Evolutionary conservation across 2,888 invertebrate genomes (phyloP).

Genomic region (Polylopha cassiicola): DNA sequence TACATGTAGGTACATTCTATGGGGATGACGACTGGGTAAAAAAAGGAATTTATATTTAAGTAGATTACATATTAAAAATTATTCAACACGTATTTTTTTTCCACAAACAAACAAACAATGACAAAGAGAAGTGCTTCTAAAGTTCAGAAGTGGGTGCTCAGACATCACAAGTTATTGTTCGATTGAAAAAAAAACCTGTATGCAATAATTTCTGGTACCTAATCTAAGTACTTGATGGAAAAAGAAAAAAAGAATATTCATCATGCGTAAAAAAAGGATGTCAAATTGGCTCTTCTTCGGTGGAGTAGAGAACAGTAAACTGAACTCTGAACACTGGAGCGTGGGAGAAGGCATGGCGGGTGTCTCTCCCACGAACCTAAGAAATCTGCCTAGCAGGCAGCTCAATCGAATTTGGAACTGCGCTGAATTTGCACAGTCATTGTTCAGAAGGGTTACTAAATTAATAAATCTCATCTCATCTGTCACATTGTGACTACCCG

Average conservation of each 20-base stretch:
- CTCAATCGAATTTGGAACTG: slow-evolving; percentile 37
- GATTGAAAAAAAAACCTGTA: too few relatives aligned
- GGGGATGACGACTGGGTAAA: too few relatives aligned
- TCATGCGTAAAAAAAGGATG: slow-evolving; percentile 41
- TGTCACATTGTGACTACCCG: slow-evolving; percentile 50
- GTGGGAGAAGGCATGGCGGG: slow-evolving; percentile 45
- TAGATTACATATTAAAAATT: too few relatives aligned
- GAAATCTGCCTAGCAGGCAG: slow-evolving; percentile 39
- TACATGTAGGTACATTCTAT: too few relatives aligned
- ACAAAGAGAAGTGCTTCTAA: too few relatives aligned
- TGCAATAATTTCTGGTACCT: too few relatives aligned
- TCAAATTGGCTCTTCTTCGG: slow-evolving; percentile 58
- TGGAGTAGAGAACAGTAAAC: slow-evolving; percentile 60
- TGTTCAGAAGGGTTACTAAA: slow-evolving; percentile 35
- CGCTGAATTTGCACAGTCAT: slow-evolving; percentile 30
- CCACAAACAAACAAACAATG: too few relatives aligned
- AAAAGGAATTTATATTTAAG: too few relatives aligned
- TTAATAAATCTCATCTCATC: slow-evolving; percentile 32
- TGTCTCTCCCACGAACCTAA: slow-evolving; percentile 43
- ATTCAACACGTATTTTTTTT: too few relatives aligned
- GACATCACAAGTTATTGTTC: too few relatives aligned
- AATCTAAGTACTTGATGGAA: too few relatives aligned
- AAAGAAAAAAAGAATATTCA: slow-evolving; percentile 1
- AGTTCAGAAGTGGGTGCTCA: too few relatives aligned
- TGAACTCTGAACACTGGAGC: slow-evolving; percentile 50